These are phyloP conservation scores for Sebastes wilsoni DNA, from an alignment of 2,797 vertebrate genomes.

Conservation along the genomic window DNA sequence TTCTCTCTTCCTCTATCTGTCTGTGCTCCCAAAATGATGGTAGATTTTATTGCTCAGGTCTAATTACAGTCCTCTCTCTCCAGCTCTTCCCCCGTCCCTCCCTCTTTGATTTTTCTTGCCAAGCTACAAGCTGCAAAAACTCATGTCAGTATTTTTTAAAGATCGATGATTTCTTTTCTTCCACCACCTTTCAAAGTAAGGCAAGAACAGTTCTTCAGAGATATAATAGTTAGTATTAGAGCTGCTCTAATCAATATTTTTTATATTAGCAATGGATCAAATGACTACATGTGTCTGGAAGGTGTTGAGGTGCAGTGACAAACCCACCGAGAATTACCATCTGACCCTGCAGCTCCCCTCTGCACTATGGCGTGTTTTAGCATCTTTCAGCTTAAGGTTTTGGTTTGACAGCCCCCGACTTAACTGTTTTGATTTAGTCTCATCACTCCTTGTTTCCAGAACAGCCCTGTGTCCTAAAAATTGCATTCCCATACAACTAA, in stretches of 20 bases:
- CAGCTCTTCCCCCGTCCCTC: neutral
- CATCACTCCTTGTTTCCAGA: neutral
- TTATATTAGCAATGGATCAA: neutral
- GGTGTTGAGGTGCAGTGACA: neutral
- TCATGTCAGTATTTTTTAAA: slow-evolving; percentile 4
- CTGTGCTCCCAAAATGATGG: neutral
- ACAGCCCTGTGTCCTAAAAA: neutral
- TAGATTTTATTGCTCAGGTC: slow-evolving; percentile 13
- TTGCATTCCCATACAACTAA: fast-evolving
- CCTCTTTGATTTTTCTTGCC: neutral
- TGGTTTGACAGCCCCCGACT: neutral
- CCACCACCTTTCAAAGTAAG: neutral
- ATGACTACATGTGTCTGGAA: neutral
- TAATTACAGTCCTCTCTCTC: slow-evolving; percentile 30
- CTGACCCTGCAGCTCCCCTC: neutral
- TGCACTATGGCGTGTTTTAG: neutral
- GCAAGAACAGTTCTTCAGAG: neutral
- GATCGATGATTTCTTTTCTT: neutral
- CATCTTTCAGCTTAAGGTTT: neutral
- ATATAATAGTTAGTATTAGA: neutral
- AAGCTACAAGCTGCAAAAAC: slow-evolving; percentile 1
- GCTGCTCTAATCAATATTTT: neutral
- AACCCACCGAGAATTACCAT: no score
- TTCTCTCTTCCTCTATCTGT: neutral
- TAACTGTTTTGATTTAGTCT: neutral